phyloP scores from a whole-genome alignment of 2,113 vertebrate species.

The Oryzias melastigma region DNA sequence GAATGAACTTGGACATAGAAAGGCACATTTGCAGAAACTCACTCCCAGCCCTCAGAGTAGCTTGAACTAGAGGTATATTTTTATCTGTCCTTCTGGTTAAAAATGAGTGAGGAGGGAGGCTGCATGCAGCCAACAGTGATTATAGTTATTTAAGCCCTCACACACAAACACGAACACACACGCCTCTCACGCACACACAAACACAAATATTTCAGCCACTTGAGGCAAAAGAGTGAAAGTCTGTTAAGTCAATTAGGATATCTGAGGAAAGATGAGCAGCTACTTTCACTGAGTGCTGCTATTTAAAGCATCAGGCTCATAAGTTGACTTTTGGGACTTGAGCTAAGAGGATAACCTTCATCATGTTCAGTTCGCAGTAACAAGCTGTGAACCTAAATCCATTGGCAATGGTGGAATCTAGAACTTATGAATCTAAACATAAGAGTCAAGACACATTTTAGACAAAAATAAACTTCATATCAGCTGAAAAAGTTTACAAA shows the following conservation, averaged over 20 bases:
- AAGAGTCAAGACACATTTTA: too few species aligned
- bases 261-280: slow-evolving; percentile 44
- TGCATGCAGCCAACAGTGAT: slow-evolving; percentile 68
- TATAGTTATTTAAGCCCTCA: slow-evolving; percentile 73
- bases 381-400: too few species aligned
- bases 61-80: slow-evolving; percentile 64
- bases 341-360: background rate
- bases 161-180: slow-evolving; percentile 30
- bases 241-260: slow-evolving; percentile 53
- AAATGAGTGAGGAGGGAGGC: slow-evolving; percentile 66
- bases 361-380: too few species aligned
- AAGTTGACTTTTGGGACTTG: background rate
- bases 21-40: slow-evolving; percentile 40
- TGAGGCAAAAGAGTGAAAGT: slow-evolving; percentile 43
- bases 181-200: slow-evolving; percentile 6
- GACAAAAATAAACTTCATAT: too few species aligned
- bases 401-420: too few species aligned
- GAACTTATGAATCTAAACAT: too few species aligned
- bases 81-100: slow-evolving; percentile 65
- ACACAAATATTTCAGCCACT: slow-evolving; percentile 21
- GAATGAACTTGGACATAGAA: slow-evolving; percentile 33
- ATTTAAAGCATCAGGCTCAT: slow-evolving; percentile 7
- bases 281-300: slow-evolving; percentile 13
- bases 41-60: slow-evolving; percentile 52
- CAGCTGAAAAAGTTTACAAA: too few species aligned